Evolutionary conservation across 1,140 invertebrate genomes (phyloP).

Genomic region (Lasaia peninsularis): DNA sequence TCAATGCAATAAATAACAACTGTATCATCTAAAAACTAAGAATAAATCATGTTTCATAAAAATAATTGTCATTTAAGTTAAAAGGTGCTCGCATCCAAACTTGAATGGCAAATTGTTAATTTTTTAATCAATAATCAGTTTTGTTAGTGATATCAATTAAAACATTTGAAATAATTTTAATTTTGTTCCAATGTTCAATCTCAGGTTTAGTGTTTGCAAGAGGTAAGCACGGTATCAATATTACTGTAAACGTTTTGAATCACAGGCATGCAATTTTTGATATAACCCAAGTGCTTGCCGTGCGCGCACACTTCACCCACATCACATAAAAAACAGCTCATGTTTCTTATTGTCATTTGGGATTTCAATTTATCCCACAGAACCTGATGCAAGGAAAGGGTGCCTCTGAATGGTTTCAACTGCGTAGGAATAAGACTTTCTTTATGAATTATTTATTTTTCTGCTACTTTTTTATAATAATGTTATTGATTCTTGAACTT

Average conservation of each 20-base stretch:
- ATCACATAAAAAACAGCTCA: conserved; percentile 3
- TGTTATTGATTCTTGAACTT: background rate
- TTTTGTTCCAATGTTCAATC: too few species aligned
- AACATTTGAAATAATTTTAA: too few species aligned
- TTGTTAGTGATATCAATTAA: too few species aligned
- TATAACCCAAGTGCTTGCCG: background rate
- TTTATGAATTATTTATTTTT: background rate
- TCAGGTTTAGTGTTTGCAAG: too few species aligned
- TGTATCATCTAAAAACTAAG: too few species aligned
- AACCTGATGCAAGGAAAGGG: background rate
- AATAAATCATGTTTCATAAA: too few species aligned
- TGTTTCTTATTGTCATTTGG: background rate
- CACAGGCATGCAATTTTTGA: conserved; percentile 1
- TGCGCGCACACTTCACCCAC: background rate
- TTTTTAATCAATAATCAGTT: too few species aligned
- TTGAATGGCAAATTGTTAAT: too few species aligned
- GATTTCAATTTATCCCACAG: conserved; percentile 6
- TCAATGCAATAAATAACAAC: too few species aligned
- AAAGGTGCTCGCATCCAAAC: too few species aligned
- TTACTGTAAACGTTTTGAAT: background rate
- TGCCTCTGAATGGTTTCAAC: background rate
- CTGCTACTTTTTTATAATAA: background rate
- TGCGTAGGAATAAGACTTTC: background rate
- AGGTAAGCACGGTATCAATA: background rate
- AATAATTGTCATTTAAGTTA: too few species aligned